phyloP scores from a whole-genome alignment of 1,140 invertebrate species.

The Venustaconcha ellipsiformis region DNA sequence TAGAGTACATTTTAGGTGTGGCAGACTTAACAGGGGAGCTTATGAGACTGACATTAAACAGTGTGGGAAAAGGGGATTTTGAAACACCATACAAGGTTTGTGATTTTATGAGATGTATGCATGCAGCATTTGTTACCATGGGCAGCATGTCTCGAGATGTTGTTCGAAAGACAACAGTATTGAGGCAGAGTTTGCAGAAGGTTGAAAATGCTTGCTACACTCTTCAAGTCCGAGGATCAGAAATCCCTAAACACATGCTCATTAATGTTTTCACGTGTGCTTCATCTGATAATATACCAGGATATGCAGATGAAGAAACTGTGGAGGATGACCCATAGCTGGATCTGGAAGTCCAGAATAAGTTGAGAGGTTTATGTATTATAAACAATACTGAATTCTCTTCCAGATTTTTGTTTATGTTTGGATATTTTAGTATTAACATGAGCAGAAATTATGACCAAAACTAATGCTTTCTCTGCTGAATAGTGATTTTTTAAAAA shows the following conservation, averaged over 20 bases:
- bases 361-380: too few relatives aligned
- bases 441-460: too few relatives aligned
- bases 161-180: constrained; percentile 77
- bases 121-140: constrained; percentile 76
- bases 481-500: too few relatives aligned
- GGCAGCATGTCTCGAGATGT: constrained; percentile 76
- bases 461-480: too few relatives aligned
- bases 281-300: neutral
- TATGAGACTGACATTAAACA: constrained; percentile 90
- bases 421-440: too few relatives aligned
- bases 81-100: constrained; percentile 81
- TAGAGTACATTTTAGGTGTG: constrained; percentile 86
- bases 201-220: constrained; percentile 89
- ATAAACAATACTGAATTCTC: too few relatives aligned
- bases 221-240: constrained; percentile 83
- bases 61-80: constrained; percentile 82
- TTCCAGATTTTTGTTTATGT: too few relatives aligned
- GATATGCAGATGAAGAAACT: neutral
- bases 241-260: constrained; percentile 79
- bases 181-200: constrained; percentile 82
- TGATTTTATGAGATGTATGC: constrained; percentile 79
- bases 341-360: too few relatives aligned
- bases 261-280: constrained; percentile 68
- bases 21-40: constrained; percentile 91
- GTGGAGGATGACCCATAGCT: too few relatives aligned